Percentiles rank a stretch among this genome's conserved stretches.
These are phyloP conservation scores for Euplexia lucipara DNA, from an alignment of 2,888 invertebrate species.

Conservation along the genomic window DNA sequence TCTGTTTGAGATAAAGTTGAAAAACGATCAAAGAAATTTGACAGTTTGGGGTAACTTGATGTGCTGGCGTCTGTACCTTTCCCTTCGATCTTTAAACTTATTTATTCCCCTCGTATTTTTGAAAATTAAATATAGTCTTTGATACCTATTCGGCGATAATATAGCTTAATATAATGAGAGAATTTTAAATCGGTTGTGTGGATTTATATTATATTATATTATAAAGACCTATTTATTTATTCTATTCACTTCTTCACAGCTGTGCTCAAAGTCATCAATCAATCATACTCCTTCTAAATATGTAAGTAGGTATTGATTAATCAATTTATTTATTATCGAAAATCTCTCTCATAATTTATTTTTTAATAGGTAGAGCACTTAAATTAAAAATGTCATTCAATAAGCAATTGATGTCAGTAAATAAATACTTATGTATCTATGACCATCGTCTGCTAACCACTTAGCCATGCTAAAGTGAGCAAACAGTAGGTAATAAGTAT, in stretches of 20 bases:
- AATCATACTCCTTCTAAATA: background rate
- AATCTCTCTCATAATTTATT: conserved; percentile 3
- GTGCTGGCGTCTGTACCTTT: too few species aligned
- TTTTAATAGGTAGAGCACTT: background rate
- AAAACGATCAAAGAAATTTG: too few species aligned
- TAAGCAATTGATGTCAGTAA: conserved; percentile 24
- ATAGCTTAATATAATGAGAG: too few species aligned
- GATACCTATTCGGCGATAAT: too few species aligned
- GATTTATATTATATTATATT: too few species aligned
- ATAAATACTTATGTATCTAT: conserved; percentile 42
- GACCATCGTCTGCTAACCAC: conserved; percentile 39
- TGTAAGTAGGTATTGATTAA: background rate
- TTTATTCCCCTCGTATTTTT: too few species aligned
- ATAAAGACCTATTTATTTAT: too few species aligned
- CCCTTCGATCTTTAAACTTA: too few species aligned
- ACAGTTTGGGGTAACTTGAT: too few species aligned
- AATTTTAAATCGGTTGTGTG: too few species aligned
- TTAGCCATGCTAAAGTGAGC: conserved; percentile 46
- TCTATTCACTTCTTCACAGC: conserved; percentile 6
- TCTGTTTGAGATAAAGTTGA: too few species aligned
- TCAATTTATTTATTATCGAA: background rate
- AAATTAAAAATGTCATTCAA: conserved; percentile 26
- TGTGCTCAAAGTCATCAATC: background rate
- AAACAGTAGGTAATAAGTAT: conserved; percentile 52
- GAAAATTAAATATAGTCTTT: too few species aligned